These are phyloP conservation scores for Acridotheres tristis DNA, from an alignment of 2,797 vertebrate genomes.

Conservation along the genomic window DNA sequence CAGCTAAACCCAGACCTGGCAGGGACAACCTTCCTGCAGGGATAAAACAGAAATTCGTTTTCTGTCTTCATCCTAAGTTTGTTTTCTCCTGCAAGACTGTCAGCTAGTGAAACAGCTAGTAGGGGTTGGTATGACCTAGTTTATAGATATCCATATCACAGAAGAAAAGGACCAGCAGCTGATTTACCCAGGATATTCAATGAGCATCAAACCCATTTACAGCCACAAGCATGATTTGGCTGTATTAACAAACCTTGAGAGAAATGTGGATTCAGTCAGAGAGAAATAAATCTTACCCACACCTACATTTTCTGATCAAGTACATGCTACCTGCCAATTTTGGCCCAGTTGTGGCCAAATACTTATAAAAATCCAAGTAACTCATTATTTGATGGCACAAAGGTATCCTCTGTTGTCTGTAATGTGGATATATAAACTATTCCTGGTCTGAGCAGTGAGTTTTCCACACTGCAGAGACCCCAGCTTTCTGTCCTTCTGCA, in stretches of 20 bases:
- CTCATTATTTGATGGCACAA: not conserved
- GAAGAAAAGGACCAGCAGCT: not conserved
- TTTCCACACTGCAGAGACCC: not conserved
- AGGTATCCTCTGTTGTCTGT: not conserved
- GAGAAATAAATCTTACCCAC: not conserved
- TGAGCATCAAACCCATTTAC: not conserved
- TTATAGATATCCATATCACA: not conserved
- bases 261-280: not conserved
- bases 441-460: not conserved
- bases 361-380: not conserved
- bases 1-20: not conserved
- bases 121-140: not conserved
- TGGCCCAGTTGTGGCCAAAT: not conserved
- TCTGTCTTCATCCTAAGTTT: not conserved
- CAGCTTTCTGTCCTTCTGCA: not conserved
- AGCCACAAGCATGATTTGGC: not conserved
- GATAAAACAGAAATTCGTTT: not conserved
- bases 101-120: not conserved
- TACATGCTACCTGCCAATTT: not conserved
- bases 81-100: not conserved
- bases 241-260: not conserved
- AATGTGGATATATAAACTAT: not conserved
- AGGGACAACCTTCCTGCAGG: not conserved
- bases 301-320: not conserved
- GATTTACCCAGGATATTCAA: not conserved